A percentile compares a stretch with the other conserved stretches of the same genome.
phyloP scores from a whole-genome alignment of 2,888 invertebrate genomes.

The Meghimatium bilineatum region DNA sequence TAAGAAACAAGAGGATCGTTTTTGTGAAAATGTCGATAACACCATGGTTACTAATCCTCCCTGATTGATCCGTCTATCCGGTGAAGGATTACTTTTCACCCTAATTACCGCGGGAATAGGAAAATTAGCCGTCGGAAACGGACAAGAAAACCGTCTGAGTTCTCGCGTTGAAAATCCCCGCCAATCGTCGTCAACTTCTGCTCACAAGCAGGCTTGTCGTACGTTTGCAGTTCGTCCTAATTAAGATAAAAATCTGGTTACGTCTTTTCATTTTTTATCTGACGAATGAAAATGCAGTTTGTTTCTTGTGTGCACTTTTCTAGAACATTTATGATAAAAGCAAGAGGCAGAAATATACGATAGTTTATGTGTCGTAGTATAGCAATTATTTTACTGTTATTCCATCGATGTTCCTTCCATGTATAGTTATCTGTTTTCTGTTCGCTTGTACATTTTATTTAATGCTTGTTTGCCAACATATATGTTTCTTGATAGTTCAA shows the following conservation, averaged over 20 bases:
- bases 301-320: too few species aligned
- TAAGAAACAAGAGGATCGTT: background rate
- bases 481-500: too few species aligned
- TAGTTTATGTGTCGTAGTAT: too few species aligned
- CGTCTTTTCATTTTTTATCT: background rate
- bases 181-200: conserved; percentile 40
- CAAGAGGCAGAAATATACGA: too few species aligned
- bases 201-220: conserved; percentile 4
- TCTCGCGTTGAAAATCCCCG: conserved; percentile 23
- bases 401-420: background rate
- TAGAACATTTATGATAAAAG: too few species aligned
- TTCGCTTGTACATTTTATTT: background rate
- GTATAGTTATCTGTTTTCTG: background rate
- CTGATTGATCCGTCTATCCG: conserved; percentile 39
- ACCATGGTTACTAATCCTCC: conserved; percentile 30
- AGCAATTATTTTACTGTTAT: too few species aligned
- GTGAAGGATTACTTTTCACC: conserved; percentile 42
- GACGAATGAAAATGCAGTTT: background rate
- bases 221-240: conserved; percentile 26
- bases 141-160: conserved; percentile 28
- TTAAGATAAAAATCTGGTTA: conserved; percentile 24
- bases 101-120: conserved; percentile 26
- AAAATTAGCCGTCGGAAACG: conserved; percentile 27
- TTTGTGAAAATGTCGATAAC: conserved; percentile 28
- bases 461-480: background rate